A percentile compares a stretch with the other conserved stretches of the same genome.
These are phyloP conservation scores for Blastobasis adustella DNA, from an alignment of 2,888 invertebrate genomes.

Conservation along the genomic window DNA sequence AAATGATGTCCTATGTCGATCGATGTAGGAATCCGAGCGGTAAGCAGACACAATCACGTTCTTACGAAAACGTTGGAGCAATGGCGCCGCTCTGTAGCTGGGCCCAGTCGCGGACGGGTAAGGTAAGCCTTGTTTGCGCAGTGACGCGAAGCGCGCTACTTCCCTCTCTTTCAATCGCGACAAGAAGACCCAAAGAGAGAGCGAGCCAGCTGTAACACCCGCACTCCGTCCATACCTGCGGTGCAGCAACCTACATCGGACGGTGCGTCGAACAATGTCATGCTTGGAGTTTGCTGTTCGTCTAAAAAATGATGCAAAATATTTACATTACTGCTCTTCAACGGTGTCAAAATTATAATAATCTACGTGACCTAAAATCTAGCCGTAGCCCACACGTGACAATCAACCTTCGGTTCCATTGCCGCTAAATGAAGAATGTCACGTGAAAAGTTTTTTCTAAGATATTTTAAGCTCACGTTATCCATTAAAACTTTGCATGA, in stretches of 20 bases:
- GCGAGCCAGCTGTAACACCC: slow-evolving; percentile 30
- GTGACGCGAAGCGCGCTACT: slow-evolving; percentile 46
- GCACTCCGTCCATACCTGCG: slow-evolving; percentile 44
- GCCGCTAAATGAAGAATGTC: no score
- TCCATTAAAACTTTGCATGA: no score
- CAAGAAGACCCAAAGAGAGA: slow-evolving; percentile 13
- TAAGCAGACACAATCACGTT: slow-evolving; percentile 67
- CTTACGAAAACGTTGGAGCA: slow-evolving; percentile 65
- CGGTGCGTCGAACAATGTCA: slow-evolving; percentile 62
- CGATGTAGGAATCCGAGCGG: slow-evolving; percentile 62
- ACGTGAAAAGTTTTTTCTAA: no score
- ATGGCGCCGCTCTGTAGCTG: slow-evolving; percentile 65
- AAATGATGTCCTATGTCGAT: slow-evolving; percentile 64
- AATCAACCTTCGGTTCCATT: no score
- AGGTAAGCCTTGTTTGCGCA: slow-evolving; percentile 66
- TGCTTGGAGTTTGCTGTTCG: slow-evolving; percentile 48
- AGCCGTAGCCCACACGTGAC: neutral
- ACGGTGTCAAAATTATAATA: slow-evolving; percentile 3
- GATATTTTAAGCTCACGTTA: no score
- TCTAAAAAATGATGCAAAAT: slow-evolving; percentile 51
- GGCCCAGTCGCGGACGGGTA: slow-evolving; percentile 59
- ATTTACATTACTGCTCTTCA: slow-evolving; percentile 20
- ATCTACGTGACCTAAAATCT: slow-evolving; percentile 5
- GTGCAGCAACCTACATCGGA: slow-evolving; percentile 68
- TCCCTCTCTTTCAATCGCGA: slow-evolving; percentile 33